Conservation (phyloP, 1,140 invertebrate genomes). For the Drosophila kepulauana region DNA sequence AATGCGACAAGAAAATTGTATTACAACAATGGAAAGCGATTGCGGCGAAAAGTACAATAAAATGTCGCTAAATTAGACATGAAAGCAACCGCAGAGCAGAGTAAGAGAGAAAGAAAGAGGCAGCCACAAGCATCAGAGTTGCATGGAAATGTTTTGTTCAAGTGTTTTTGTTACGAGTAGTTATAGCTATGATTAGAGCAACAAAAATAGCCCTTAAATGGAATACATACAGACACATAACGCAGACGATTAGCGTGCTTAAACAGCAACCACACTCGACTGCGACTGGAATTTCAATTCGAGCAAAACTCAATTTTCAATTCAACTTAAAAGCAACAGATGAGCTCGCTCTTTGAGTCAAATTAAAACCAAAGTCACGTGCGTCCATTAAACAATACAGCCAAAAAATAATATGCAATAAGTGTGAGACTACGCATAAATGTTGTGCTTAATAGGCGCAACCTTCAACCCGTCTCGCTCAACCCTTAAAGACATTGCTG, state of each 20-base stretch:
- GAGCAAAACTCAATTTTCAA: slow-evolving; percentile 12
- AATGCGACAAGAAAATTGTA: slow-evolving; percentile 82
- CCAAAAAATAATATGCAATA: slow-evolving; percentile 55
- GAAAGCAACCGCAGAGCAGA: slow-evolving; percentile 69
- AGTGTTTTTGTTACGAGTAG: background rate
- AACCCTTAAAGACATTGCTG: slow-evolving; percentile 24
- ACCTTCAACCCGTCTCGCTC: slow-evolving; percentile 33
- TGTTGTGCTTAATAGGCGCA: slow-evolving; percentile 18
- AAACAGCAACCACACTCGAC: background rate
- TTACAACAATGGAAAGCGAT: slow-evolving; percentile 81
- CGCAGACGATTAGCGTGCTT: slow-evolving; percentile 1
- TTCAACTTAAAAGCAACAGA: slow-evolving; percentile 23
- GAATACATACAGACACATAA: no score
- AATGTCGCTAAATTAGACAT: slow-evolving; percentile 83
- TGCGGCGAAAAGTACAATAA: slow-evolving; percentile 82
- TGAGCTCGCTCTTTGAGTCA: background rate
- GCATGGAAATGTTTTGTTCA: slow-evolving; percentile 32
- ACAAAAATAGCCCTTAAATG: background rate
- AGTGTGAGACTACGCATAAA: slow-evolving; percentile 17
- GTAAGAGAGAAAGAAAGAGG: slow-evolving; percentile 14
- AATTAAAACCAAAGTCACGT: slow-evolving; percentile 60
- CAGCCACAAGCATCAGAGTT: slow-evolving; percentile 4
- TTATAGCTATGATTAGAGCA: slow-evolving; percentile 12
- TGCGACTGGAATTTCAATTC: background rate
- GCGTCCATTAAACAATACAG: slow-evolving; percentile 55